Conservation (phyloP, 2,797 vertebrate genomes). For the Macroramphosus scolopax region DNA sequence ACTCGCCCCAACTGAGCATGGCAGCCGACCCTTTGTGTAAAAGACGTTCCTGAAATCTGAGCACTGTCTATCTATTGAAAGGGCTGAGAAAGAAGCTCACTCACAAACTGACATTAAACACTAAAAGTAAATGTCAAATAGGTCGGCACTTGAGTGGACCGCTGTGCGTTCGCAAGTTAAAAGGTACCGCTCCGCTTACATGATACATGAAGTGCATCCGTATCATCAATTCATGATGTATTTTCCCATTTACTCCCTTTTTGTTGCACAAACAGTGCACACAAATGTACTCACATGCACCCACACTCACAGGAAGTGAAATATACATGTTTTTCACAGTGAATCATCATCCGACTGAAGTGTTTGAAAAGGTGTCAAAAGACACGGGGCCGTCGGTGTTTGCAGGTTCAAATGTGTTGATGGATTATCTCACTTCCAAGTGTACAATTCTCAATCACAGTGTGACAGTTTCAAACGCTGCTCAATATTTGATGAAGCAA, state of each 20-base stretch:
- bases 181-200: no score
- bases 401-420: conserved; percentile 51
- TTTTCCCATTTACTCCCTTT: no score
- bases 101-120: background rate
- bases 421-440: conserved; percentile 58
- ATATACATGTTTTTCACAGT: conserved; percentile 53
- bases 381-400: conserved; percentile 48
- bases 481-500: conserved; percentile 63
- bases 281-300: background rate
- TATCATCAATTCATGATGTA: no score
- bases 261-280: no score
- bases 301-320: conserved; percentile 21
- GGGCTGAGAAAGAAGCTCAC: background rate
- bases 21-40: conserved; percentile 10
- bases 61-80: conserved; percentile 14
- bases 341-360: conserved; percentile 37
- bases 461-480: conserved; percentile 46
- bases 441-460: conserved; percentile 48
- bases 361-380: conserved; percentile 49
- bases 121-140: no score
- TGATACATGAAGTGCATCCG: no score
- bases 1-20: no score
- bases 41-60: conserved; percentile 9
- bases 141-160: no score
- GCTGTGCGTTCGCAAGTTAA: no score